phyloP scores from a whole-genome alignment of 2,797 vertebrate genomes.

The Onychomys torridus region DNA sequence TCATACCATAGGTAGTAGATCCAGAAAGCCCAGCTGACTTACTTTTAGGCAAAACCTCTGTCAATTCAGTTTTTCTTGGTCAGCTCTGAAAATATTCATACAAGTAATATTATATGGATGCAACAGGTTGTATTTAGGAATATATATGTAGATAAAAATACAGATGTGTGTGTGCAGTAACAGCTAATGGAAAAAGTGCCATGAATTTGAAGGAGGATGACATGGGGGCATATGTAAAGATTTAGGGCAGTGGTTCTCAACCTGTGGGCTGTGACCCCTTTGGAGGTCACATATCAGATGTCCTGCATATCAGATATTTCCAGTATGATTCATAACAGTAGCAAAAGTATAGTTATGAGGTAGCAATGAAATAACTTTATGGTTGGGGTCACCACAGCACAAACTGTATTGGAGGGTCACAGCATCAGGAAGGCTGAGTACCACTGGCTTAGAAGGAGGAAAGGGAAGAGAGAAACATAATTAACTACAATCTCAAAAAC shows the following conservation, averaged over 20 bases:
- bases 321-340: too few species aligned
- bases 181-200: not conserved
- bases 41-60: not conserved
- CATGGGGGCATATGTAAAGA: rapidly evolving
- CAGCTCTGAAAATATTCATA: not conserved
- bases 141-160: not conserved
- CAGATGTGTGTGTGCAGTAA: not conserved
- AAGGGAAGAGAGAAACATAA: not conserved
- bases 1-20: too few species aligned
- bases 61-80: not conserved
- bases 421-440: too few species aligned
- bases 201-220: not conserved
- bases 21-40: not conserved
- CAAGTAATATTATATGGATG: not conserved
- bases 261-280: not conserved
- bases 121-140: too few species aligned
- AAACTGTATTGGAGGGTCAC: not conserved
- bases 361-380: not conserved
- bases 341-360: not conserved
- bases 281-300: not conserved
- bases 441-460: not conserved
- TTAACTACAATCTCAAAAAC: not conserved
- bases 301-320: not conserved
- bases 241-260: not conserved
- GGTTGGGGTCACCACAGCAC: not conserved